Conservation (phyloP, 2,888 invertebrate species). For the Habroteleia sp. region DNA sequence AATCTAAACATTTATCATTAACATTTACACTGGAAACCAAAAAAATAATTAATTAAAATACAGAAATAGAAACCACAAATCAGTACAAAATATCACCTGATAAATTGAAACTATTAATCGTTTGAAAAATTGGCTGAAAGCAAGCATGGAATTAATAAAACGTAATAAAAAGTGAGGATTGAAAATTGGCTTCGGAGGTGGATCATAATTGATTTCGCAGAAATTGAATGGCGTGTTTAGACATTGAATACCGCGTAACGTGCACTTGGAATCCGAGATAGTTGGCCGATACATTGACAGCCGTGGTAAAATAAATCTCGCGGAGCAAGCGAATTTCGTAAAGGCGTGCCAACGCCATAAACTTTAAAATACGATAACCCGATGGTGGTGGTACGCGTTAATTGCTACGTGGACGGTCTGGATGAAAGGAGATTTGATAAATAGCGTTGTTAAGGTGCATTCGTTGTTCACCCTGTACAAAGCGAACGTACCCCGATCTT, state of each 20-base stretch:
- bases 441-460: slow-evolving; percentile 76
- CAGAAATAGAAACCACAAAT: too few relatives aligned
- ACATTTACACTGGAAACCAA: too few relatives aligned
- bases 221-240: slow-evolving; percentile 55
- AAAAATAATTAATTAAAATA: too few relatives aligned
- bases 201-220: slow-evolving; percentile 50
- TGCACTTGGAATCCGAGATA: slow-evolving; percentile 42
- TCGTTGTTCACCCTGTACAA: slow-evolving; percentile 70
- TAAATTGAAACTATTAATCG: background rate
- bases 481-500: slow-evolving; percentile 73
- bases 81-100: too few relatives aligned
- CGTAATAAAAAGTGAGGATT: background rate
- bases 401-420: slow-evolving; percentile 78
- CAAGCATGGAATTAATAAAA: slow-evolving; percentile 4
- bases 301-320: slow-evolving; percentile 61
- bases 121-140: background rate
- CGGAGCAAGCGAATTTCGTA: slow-evolving; percentile 74
- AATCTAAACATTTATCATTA: too few relatives aligned
- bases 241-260: slow-evolving; percentile 44
- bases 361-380: slow-evolving; percentile 79
- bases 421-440: slow-evolving; percentile 79
- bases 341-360: slow-evolving; percentile 78
- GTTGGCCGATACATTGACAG: slow-evolving; percentile 60
- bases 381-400: slow-evolving; percentile 76
- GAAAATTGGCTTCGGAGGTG: slow-evolving; percentile 12